These are phyloP conservation scores for Oscheius onirici DNA, from an alignment of 2,888 invertebrate genomes.

Conservation along the genomic window DNA sequence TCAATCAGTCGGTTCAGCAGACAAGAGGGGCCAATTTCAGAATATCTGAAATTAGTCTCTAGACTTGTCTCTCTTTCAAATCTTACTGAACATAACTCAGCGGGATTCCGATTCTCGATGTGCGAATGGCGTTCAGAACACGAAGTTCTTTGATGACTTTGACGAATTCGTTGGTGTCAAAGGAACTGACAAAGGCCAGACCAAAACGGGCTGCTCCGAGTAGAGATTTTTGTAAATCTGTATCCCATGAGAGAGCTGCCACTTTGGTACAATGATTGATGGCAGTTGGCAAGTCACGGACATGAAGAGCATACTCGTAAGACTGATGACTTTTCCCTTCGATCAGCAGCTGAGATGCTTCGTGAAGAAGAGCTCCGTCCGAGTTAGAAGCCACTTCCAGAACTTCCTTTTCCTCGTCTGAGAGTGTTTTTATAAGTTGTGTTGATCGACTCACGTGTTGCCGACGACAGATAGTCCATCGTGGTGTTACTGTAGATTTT, in stretches of 20 bases:
- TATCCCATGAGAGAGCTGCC: conserved; percentile 41
- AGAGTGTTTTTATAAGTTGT: background rate
- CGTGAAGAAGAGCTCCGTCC: conserved; percentile 51
- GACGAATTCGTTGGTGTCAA: conserved; percentile 47
- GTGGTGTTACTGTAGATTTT: conserved; percentile 37
- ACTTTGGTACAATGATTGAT: conserved; percentile 48
- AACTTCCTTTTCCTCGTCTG: conserved; percentile 35
- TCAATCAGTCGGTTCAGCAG: conserved; percentile 53
- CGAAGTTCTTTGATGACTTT: conserved; percentile 46
- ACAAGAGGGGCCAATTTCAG: conserved; percentile 38
- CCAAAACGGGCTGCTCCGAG: conserved; percentile 53
- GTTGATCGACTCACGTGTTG: conserved; percentile 24
- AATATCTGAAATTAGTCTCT: conserved; percentile 14
- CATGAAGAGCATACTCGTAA: conserved; percentile 40
- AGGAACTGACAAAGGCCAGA: conserved; percentile 47
- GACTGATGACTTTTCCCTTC: conserved; percentile 39
- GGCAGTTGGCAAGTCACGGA: conserved; percentile 43
- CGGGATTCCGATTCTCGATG: conserved; percentile 45
- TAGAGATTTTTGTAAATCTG: conserved; percentile 40
- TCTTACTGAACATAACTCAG: conserved; percentile 50
- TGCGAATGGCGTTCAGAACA: conserved; percentile 49
- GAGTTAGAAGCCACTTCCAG: conserved; percentile 42
- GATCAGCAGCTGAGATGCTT: conserved; percentile 39
- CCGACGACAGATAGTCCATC: conserved; percentile 41
- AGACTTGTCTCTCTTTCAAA: background rate